A percentile compares a stretch with the other conserved stretches of the same genome.
These are phyloP conservation scores for Pristiophorus japonicus DNA, from an alignment of 2,113 vertebrate species.

Conservation along the genomic window DNA sequence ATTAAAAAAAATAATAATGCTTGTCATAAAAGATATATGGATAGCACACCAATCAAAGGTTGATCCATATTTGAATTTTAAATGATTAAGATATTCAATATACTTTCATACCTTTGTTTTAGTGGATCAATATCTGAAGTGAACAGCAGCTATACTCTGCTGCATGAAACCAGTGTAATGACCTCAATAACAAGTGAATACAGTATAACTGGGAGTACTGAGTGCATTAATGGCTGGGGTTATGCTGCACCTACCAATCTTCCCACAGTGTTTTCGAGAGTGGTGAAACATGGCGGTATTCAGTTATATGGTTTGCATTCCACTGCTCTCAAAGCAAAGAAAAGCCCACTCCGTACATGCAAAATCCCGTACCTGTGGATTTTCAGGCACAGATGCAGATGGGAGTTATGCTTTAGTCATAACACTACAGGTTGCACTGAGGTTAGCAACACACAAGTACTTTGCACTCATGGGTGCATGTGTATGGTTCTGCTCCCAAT, in stretches of 20 bases:
- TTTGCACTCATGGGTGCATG: no score
- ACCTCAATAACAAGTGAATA: not conserved
- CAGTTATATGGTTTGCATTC: not conserved
- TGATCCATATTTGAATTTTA: not conserved
- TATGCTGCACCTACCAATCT: not conserved
- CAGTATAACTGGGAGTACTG: not conserved
- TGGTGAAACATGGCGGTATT: no score
- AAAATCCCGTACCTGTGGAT: not conserved
- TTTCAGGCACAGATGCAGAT: not conserved
- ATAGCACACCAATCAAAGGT: no score
- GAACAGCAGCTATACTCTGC: not conserved
- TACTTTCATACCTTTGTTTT: not conserved
- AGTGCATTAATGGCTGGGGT: not conserved
- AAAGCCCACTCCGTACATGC: not conserved
- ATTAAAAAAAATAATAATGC: no score
- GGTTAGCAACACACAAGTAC: not conserved
- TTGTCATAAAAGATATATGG: not conserved
- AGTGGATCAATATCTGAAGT: not conserved
- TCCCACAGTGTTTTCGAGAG: not conserved
- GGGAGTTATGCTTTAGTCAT: not conserved
- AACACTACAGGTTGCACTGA: not conserved
- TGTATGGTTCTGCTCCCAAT: not conserved
- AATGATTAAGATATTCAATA: not conserved
- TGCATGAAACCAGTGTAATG: not conserved
- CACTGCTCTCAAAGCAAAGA: not conserved